phyloP scores from a whole-genome alignment of 2,113 vertebrate genomes.

The Neomonachus schauinslandi region DNA sequence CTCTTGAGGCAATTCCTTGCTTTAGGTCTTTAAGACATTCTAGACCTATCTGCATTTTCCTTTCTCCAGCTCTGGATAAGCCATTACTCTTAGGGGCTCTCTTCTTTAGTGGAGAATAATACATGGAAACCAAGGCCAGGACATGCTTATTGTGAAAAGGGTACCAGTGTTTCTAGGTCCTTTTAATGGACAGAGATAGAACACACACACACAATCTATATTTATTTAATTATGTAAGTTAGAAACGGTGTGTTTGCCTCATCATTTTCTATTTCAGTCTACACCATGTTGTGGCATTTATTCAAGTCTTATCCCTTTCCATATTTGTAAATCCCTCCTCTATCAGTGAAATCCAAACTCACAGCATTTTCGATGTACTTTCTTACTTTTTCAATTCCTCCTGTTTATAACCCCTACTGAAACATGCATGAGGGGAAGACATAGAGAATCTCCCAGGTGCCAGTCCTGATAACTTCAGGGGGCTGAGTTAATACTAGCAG shows the following conservation, averaged over 20 bases:
- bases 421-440: background rate
- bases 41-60: background rate
- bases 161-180: background rate
- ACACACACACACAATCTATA: background rate
- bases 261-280: background rate
- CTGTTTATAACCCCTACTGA: background rate
- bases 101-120: background rate
- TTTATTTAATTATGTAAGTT: background rate
- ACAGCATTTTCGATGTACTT: background rate
- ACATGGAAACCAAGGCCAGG: background rate
- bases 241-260: background rate
- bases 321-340: background rate
- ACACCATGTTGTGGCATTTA: background rate
- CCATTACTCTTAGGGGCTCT: background rate
- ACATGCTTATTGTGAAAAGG: background rate
- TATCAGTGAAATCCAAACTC: background rate
- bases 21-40: background rate
- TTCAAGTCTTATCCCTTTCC: background rate
- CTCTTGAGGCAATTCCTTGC: background rate
- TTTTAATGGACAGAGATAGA: background rate
- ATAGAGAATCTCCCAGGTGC: background rate
- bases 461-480: background rate
- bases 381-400: background rate
- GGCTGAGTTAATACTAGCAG: background rate
- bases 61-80: background rate